Base-by-base conservation (phyloP, 2,113 vertebrate genomes). In the Rhinolophus sinicus region DNA sequence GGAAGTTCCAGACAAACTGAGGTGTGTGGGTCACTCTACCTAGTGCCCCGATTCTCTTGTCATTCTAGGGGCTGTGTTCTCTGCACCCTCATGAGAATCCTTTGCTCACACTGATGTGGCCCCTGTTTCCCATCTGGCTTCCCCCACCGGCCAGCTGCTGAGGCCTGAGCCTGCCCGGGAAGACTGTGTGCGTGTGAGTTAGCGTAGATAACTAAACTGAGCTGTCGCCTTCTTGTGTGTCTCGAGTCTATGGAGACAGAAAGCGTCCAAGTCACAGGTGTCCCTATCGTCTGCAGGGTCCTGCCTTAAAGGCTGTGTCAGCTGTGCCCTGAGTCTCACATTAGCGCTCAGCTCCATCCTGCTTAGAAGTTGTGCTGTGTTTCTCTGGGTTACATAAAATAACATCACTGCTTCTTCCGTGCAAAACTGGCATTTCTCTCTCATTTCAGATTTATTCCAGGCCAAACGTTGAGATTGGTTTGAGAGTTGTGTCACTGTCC, bases 361-460 rank as follows among this genome's bases (percentile, higher is more conserved):
- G 33, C 44, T 69, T 16, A 40, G 40, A 87, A 26, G 30, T 58
- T 56, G 60, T 21, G 44, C 81, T 70, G 14, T 35, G 11, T 70
- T 93, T 85, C 78, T 95, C 56, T 75, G 38, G 35, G 58, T 94
- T 78, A 44, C 40, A 44, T 44, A 70, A 93, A 87, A 72, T 35
- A 81, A 18, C 35, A 44, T 80, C 28, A 44, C 56, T 65, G 19
- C 19, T 40, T 81, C 52, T 73, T 58, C 84, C 60, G 1, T 33
- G 54, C 30, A 69, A 54, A 44, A 24, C 0, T 15, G 73, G 16
- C 2, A 3, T 38, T 73, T 70, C 58, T 90, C 60, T 69, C 69
- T 90, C 14, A 0, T 56, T 69, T 83, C 52, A 77, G 56, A 85
- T 73, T 88, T 35, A 54, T 85, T 93, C 15, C 9, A 30, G 40